Conservation (phyloP, 1,140 invertebrate genomes). For the Bicyclus anynana region DNA sequence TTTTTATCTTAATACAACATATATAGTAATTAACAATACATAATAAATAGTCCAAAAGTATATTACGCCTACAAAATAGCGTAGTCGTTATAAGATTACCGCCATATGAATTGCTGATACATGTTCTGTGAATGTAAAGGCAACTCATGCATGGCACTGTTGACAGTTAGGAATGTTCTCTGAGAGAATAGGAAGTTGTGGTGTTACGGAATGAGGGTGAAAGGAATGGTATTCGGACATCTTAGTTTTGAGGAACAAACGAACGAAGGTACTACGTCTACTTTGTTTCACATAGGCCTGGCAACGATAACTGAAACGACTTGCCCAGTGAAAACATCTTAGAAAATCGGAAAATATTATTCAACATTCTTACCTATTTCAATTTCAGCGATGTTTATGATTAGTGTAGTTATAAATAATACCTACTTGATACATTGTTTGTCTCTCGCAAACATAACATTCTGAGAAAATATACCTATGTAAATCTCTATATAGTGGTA, state of each 20-base stretch:
- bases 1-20: slow-evolving; percentile 75
- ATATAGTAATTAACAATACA: slow-evolving; percentile 78
- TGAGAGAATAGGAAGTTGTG: slow-evolving; percentile 42
- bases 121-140: slow-evolving; percentile 55
- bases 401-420: slow-evolving; percentile 54
- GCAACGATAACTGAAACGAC: slow-evolving; percentile 35
- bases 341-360: slow-evolving; percentile 12
- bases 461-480: slow-evolving; percentile 66
- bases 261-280: slow-evolving; percentile 11
- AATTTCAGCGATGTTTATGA: slow-evolving; percentile 37
- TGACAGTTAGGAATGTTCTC: slow-evolving; percentile 62
- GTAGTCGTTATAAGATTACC: slow-evolving; percentile 76
- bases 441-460: slow-evolving; percentile 65
- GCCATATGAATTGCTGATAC: slow-evolving; percentile 68
- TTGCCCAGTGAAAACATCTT: slow-evolving; percentile 27
- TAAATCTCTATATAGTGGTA: slow-evolving; percentile 73
- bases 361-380: slow-evolving; percentile 9
- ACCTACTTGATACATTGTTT: slow-evolving; percentile 42
- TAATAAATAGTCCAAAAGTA: slow-evolving; percentile 78
- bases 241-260: slow-evolving; percentile 17
- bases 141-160: slow-evolving; percentile 66
- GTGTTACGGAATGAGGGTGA: slow-evolving; percentile 16
- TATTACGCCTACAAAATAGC: slow-evolving; percentile 77
- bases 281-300: slow-evolving; percentile 38
- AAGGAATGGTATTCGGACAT: slow-evolving; percentile 15